Conservation (phyloP, 2,797 vertebrate genomes). For the Diceros bicornis region DNA sequence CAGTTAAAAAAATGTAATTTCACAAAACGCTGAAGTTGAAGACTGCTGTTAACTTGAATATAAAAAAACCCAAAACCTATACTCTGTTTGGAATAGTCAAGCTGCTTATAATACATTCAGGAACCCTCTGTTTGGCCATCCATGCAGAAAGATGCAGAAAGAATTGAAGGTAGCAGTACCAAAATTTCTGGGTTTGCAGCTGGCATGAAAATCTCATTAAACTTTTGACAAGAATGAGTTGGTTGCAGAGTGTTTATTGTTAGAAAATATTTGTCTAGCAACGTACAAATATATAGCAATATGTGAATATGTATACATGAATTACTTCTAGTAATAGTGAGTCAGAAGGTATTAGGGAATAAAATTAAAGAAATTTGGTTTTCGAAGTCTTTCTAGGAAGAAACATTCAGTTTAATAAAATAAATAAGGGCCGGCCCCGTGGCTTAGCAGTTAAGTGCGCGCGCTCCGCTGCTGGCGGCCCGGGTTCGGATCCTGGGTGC, state of each 20-base stretch:
- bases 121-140: not conserved
- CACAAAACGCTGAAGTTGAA: not conserved
- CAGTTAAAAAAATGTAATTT: not conserved
- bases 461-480: no score
- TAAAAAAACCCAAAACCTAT: not conserved
- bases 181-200: conserved; percentile 22
- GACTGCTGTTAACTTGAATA: not conserved
- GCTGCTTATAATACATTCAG: not conserved
- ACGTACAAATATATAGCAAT: not conserved
- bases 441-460: no score
- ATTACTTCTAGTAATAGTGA: not conserved
- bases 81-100: conserved; percentile 19
- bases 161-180: not conserved
- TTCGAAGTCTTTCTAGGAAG: conserved; percentile 49
- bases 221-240: conserved; percentile 26
- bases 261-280: conserved; percentile 16
- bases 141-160: not conserved
- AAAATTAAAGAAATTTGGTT: not conserved
- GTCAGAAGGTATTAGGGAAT: conserved; percentile 7
- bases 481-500: no score
- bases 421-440: no score
- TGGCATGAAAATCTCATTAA: conserved; percentile 27
- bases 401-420: conserved; percentile 52
- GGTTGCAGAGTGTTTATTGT: conserved; percentile 18
- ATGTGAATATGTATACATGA: not conserved